Conservation (phyloP, 1,140 invertebrate genomes). For the Stenopsyche tienmushanensis region DNA sequence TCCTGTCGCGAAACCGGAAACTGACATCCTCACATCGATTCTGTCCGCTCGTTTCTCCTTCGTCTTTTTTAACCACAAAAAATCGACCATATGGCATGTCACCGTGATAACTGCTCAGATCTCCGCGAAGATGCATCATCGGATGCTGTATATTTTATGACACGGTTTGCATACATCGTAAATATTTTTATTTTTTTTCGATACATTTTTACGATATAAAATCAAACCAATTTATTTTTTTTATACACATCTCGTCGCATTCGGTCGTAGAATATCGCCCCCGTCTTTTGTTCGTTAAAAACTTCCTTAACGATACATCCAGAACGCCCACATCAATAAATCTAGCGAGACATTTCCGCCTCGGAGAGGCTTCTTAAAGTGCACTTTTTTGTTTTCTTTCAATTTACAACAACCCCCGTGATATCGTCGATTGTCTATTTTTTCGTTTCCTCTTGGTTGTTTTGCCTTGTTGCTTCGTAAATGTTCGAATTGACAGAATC, state of each 20-base stretch:
- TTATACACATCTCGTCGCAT: conserved; percentile 6
- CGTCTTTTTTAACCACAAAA: not conserved
- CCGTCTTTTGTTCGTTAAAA: conserved; percentile 7
- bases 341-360: conserved; percentile 18
- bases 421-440: not conserved
- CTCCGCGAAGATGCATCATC: not conserved
- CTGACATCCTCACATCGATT: conserved; percentile 29
- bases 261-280: conserved; percentile 3
- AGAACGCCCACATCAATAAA: conserved; percentile 23
- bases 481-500: not conserved
- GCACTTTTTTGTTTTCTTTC: conserved; percentile 15
- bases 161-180: too few relatives aligned
- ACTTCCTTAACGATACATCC: conserved; percentile 10
- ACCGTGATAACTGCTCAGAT: not conserved
- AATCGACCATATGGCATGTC: conserved; percentile 10
- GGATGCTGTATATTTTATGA: too few relatives aligned
- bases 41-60: conserved; percentile 18
- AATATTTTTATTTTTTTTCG: not conserved
- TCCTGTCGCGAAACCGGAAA: conserved; percentile 36
- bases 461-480: not conserved
- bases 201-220: not conserved
- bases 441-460: not conserved
- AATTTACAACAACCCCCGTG: conserved; percentile 7
- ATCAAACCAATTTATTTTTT: too few relatives aligned
- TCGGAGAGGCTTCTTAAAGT: conserved; percentile 11